Base-by-base conservation (phyloP, 1,140 invertebrate species). In the Pararge aegeria region DNA sequence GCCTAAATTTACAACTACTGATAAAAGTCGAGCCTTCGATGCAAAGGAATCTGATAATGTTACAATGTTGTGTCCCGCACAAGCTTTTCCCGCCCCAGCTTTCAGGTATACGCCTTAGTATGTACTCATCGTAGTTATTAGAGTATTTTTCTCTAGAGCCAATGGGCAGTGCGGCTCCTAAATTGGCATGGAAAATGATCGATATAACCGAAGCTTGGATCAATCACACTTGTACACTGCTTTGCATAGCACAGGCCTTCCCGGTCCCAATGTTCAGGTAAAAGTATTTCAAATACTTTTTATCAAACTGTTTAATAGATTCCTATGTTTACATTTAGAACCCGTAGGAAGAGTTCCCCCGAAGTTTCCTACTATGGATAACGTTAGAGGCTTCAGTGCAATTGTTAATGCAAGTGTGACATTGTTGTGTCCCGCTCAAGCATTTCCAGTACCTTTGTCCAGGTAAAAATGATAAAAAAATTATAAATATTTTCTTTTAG, bases 161-260 rank as follows among this genome's bases (percentile, higher is more conserved):
- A 34, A 91, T 95, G 79, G 93, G 94, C 78, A 94, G 92, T 72
- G 93, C 93, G 77, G 91, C 93, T 67, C 94, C 94, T 55, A 94
- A 93, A 90, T 92, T 94, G 64, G 91, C 90, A 71, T 78, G 87
- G 75, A 83, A 91, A 83, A 66, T 84, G 73, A 84, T 87, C 48
- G 78, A 85, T 77, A 85, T 88, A 44, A 78, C 80, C 15, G 82
- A 90, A 70, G 70, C 73, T 54, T 66, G 69, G 55, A 64, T 70
- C 16, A 86, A 81, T 74, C 70, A 67, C 64, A 91, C 85, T 63
- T 75, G 91, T 53, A 90, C 93, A 60, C 84, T 96, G 61, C 90
- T 94, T 54, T 96, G 95, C 84, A 92, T 93, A 55, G 94, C 94
- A 27, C 94, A 95, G 91, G 93, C 93, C 70, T 94, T 92, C 85